Conservation (phyloP, 2,797 vertebrate genomes). For the Muscicapa comitata region DNA sequence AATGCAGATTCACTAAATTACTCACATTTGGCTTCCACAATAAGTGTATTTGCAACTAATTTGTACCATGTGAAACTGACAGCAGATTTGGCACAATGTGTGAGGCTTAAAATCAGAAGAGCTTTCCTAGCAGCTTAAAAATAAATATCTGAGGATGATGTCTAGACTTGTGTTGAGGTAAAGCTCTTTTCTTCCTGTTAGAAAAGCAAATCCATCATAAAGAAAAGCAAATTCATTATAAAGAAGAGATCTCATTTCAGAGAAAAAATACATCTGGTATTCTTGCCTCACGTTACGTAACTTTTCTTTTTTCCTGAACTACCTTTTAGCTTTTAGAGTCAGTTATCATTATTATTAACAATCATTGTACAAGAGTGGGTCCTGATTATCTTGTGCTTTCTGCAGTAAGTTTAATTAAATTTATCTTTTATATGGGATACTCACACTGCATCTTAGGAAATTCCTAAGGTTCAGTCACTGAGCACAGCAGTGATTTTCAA, state of each 20-base stretch:
- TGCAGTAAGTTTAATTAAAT: background rate
- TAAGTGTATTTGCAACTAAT: constrained; percentile 25
- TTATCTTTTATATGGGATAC: background rate
- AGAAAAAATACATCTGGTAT: background rate
- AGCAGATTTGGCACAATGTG: constrained; percentile 7
- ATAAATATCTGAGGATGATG: constrained; percentile 19
- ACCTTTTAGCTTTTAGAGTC: background rate
- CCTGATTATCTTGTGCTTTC: background rate
- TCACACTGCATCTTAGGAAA: background rate
- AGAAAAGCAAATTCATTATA: background rate
- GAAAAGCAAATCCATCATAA: background rate
- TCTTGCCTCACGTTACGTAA: background rate
- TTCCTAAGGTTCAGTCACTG: background rate
- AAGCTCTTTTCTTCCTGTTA: background rate
- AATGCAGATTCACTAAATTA: constrained; percentile 6
- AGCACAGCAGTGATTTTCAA: background rate
- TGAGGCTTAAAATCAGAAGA: background rate
- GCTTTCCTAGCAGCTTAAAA: constrained; percentile 24
- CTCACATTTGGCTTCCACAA: constrained; percentile 12
- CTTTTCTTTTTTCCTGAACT: background rate
- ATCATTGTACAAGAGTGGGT: background rate
- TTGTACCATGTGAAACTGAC: constrained; percentile 18
- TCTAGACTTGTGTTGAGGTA: constrained; percentile 19
- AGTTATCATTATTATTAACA: background rate
- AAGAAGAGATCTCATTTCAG: background rate